Evolutionary conservation across 2,797 vertebrate genomes (phyloP).

Genomic region (Tarsius wallacei): DNA sequence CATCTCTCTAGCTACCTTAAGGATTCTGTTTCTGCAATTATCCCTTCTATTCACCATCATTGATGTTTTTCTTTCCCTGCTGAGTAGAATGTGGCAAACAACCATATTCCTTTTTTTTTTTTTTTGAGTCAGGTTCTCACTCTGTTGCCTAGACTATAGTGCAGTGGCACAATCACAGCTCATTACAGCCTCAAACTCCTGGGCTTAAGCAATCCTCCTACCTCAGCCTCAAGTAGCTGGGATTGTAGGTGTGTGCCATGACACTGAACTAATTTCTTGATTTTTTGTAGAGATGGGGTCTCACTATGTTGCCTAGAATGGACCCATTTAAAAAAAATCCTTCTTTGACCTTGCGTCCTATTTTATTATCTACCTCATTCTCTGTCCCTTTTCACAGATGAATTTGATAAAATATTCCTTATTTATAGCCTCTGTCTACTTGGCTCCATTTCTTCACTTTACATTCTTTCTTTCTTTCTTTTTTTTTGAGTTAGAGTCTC

Average conservation of each 20-base stretch:
- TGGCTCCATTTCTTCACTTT: slow-evolving; percentile 24
- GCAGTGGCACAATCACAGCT: too few relatives aligned
- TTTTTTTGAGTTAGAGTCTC: too few relatives aligned
- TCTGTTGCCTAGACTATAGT: too few relatives aligned
- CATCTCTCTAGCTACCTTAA: slow-evolving; percentile 20
- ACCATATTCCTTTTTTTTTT: neutral
- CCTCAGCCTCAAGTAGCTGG: too few relatives aligned
- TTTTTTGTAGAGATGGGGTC: too few relatives aligned
- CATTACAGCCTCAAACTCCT: too few relatives aligned
- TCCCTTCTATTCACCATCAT: neutral
- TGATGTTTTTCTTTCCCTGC: slow-evolving; percentile 11
- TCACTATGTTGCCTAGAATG: too few relatives aligned
- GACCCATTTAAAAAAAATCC: neutral
- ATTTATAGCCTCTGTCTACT: neutral
- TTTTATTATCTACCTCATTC: slow-evolving; percentile 9
- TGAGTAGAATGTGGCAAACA: slow-evolving; percentile 28
- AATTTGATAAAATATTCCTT: slow-evolving; percentile 4
- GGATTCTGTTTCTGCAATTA: neutral
- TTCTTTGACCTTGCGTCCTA: neutral
- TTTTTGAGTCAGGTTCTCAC: too few relatives aligned
- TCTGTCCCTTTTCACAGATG: neutral
- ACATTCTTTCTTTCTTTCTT: slow-evolving; percentile 13
- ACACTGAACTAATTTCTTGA: too few relatives aligned
- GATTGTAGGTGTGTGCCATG: too few relatives aligned
- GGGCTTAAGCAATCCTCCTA: too few relatives aligned